A percentile compares a stretch with the other conserved stretches of the same genome.
Evolutionary conservation across 2,797 vertebrate species (phyloP).

Genomic region (Gymnoscopelus braueri): DNA sequence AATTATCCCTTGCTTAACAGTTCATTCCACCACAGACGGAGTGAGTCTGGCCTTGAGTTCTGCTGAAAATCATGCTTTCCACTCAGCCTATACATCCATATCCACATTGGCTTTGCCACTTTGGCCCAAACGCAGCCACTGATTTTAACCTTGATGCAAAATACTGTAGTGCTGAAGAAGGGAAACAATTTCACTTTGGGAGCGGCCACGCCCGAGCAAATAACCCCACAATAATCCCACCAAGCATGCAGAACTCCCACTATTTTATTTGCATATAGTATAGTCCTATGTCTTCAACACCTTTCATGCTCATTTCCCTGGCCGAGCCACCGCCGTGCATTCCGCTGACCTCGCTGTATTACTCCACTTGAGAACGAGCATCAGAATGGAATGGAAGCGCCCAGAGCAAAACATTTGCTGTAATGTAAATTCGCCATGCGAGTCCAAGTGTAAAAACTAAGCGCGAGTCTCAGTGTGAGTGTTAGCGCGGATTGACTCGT

Average conservation of each 20-base stretch:
- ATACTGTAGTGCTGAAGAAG: conserved; percentile 13
- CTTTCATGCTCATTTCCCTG: background rate
- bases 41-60: conserved; percentile 19
- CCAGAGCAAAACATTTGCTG: conserved; percentile 16
- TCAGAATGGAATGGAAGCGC: background rate
- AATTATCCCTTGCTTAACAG: no score
- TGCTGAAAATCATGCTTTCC: no score
- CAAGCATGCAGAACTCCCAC: background rate
- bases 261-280: background rate
- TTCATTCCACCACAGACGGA: no score
- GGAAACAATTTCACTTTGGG: conserved; percentile 4
- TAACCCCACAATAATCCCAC: no score
- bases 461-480: background rate
- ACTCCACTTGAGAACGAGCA: conserved; percentile 7
- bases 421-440: conserved; percentile 1
- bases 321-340: background rate
- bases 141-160: conserved; percentile 24
- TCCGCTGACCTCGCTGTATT: background rate
- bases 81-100: no score
- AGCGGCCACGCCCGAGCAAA: background rate
- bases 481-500: conserved; percentile 15
- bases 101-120: conserved; percentile 17
- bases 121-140: conserved; percentile 15
- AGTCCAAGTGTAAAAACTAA: conserved; percentile 12
- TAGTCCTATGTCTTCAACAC: background rate